Percentiles rank a stretch among this genome's conserved stretches.
Conservation (phyloP, 2,888 invertebrate species). For the Papilio protenor region DNA sequence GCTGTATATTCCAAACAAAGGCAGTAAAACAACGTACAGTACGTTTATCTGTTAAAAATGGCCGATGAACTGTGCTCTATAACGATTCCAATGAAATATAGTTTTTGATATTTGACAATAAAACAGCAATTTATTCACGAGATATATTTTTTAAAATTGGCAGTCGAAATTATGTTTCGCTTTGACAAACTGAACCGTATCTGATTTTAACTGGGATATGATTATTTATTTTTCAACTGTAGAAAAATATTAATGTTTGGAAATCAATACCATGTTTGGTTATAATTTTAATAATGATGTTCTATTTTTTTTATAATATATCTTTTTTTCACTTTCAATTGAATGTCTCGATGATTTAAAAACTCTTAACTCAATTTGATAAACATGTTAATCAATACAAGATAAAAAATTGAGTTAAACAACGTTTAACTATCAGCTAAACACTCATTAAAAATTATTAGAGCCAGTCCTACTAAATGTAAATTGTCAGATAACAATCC, state of each 20-base stretch:
- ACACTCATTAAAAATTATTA: too few relatives aligned
- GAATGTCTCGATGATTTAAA: too few relatives aligned
- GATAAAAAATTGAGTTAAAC: too few relatives aligned
- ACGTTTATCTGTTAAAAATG: slow-evolving; percentile 38
- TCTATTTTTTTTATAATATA: too few relatives aligned
- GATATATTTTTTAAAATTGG: slow-evolving; percentile 24
- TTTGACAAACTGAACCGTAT: neutral
- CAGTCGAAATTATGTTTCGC: neutral
- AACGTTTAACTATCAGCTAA: too few relatives aligned
- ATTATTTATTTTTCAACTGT: neutral
- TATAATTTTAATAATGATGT: too few relatives aligned
- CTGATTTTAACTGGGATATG: neutral
- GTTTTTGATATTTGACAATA: slow-evolving; percentile 41
- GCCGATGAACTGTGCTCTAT: slow-evolving; percentile 26
- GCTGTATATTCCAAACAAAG: slow-evolving; percentile 19
- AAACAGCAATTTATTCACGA: slow-evolving; percentile 28
- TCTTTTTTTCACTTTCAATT: too few relatives aligned
- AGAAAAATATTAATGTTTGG: neutral
- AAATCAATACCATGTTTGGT: neutral
- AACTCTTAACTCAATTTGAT: too few relatives aligned
- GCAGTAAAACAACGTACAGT: slow-evolving; percentile 24
- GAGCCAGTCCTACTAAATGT: too few relatives aligned
- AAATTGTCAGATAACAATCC: too few relatives aligned
- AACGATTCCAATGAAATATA: slow-evolving; percentile 36
- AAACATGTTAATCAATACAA: too few relatives aligned